Percentiles rank a stretch among this genome's conserved stretches.
Evolutionary conservation across 2,113 vertebrate species (phyloP).

Genomic region (Plecturocebus donacophilus): DNA sequence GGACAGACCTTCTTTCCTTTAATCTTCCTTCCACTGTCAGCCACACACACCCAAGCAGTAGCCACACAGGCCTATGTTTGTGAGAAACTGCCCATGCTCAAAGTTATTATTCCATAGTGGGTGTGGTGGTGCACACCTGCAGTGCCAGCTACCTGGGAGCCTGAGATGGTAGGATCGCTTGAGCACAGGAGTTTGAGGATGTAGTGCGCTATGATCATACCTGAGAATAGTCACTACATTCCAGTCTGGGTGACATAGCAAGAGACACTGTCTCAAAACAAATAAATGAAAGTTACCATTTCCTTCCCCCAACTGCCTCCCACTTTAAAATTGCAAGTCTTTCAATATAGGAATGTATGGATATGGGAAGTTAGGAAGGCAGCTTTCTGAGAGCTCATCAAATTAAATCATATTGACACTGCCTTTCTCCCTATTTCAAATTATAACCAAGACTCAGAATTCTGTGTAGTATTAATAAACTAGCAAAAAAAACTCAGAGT

Average conservation of each 20-base stretch:
- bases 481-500: background rate
- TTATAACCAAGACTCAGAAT: background rate
- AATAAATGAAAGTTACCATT: background rate
- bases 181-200: background rate
- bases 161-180: background rate
- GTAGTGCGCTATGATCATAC: background rate
- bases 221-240: background rate
- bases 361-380: background rate
- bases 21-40: background rate
- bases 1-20: background rate
- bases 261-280: background rate
- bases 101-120: background rate
- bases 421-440: background rate
- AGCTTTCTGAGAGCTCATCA: background rate
- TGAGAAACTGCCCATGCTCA: background rate
- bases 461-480: conserved; percentile 4
- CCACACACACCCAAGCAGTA: background rate
- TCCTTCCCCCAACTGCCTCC: background rate
- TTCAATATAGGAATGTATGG: background rate
- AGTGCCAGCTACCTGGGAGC: background rate
- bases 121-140: background rate
- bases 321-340: background rate
- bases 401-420: background rate
- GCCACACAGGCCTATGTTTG: background rate
- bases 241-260: background rate